phyloP scores from a whole-genome alignment of 2,888 invertebrate species.

The Deroplatys truncata region DNA sequence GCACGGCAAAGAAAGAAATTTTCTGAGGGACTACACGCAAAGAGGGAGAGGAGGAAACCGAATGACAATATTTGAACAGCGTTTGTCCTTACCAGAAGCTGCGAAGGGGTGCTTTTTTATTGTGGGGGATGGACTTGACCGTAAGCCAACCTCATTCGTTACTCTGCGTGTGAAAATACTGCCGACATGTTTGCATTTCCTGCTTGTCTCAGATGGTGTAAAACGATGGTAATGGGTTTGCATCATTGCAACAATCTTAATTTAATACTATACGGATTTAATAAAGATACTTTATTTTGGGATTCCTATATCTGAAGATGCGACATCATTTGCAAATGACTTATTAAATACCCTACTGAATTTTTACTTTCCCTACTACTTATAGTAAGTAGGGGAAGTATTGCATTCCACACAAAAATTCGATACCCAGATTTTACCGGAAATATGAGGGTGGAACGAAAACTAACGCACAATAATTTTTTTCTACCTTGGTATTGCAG shows the following conservation, averaged over 20 bases:
- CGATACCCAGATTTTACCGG: too few relatives aligned
- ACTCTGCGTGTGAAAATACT: neutral
- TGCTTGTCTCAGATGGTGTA: neutral
- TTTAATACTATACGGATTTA: too few relatives aligned
- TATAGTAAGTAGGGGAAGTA: too few relatives aligned
- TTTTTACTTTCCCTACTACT: too few relatives aligned
- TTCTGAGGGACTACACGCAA: neutral
- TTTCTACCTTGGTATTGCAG: too few relatives aligned
- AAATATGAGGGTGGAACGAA: too few relatives aligned
- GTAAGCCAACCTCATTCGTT: neutral
- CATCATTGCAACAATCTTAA: neutral
- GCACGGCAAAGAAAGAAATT: neutral
- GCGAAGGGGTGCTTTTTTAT: neutral
- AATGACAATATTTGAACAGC: constrained; percentile 16
- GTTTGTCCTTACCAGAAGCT: neutral
- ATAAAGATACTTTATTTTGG: too few relatives aligned
- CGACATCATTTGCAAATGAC: too few relatives aligned
- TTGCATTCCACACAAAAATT: too few relatives aligned
- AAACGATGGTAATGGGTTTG: neutral
- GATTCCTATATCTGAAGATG: too few relatives aligned
- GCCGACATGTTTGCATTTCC: neutral
- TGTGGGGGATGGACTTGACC: neutral
- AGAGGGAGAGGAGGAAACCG: neutral
- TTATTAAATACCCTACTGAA: too few relatives aligned
- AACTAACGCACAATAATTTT: too few relatives aligned